A percentile compares a stretch with the other conserved stretches of the same genome.
Conservation (phyloP, 1,140 invertebrate genomes). For the Pogonomyrmex barbatus region DNA sequence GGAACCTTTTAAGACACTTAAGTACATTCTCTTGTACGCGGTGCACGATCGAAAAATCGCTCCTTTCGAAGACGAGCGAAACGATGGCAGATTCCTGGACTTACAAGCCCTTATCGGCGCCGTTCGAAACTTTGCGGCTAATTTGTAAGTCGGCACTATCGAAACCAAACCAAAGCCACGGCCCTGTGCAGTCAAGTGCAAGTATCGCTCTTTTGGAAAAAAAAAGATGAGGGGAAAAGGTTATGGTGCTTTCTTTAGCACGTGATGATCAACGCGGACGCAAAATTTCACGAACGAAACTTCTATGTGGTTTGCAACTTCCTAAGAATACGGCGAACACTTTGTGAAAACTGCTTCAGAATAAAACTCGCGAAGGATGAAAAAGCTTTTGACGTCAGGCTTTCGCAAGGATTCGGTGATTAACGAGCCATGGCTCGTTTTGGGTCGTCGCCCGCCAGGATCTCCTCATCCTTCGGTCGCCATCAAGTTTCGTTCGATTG, state of each 20-base stretch:
- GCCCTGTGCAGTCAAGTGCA: conserved; percentile 23
- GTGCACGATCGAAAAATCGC: conserved; percentile 54
- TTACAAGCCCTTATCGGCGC: conserved; percentile 45
- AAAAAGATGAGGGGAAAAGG: not conserved
- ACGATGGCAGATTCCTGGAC: conserved; percentile 45
- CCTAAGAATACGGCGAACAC: conserved; percentile 8
- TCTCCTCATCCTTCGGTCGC: conserved; percentile 19
- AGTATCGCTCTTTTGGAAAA: conserved; percentile 12
- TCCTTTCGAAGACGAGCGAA: conserved; percentile 47
- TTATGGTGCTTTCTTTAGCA: not conserved
- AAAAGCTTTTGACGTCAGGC: conserved; percentile 57
- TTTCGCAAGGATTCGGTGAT: conserved; percentile 58
- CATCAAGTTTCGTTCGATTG: conserved; percentile 60
- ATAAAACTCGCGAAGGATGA: conserved; percentile 53
- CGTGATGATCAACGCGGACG: conserved; percentile 26
- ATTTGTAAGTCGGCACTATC: conserved; percentile 46
- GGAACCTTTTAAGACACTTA: conserved; percentile 55
- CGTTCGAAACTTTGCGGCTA: conserved; percentile 50
- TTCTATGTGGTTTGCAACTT: not conserved
- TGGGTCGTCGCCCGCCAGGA: conserved; percentile 20
- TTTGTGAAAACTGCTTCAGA: conserved; percentile 29
- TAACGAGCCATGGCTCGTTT: conserved; percentile 50
- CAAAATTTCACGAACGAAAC: conserved; percentile 42
- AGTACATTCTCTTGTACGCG: conserved; percentile 60
- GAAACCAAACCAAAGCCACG: conserved; percentile 11